A percentile compares a stretch with the other conserved stretches of the same genome.
phyloP scores from a whole-genome alignment of 1,140 invertebrate genomes.

The Drosophila gunungcola region DNA sequence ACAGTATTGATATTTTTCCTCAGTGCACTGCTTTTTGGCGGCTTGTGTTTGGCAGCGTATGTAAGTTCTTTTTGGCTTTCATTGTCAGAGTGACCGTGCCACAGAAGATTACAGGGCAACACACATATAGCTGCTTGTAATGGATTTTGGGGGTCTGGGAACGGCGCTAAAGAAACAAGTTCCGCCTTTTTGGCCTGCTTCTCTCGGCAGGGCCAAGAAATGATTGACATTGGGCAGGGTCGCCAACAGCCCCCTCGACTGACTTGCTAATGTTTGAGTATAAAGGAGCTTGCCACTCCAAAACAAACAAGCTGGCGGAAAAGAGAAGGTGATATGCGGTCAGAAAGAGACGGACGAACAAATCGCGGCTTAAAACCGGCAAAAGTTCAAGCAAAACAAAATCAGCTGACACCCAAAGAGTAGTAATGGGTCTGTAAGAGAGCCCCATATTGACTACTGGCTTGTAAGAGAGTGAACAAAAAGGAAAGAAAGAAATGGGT shows the following conservation, averaged over 20 bases:
- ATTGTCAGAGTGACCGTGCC: slow-evolving; percentile 54
- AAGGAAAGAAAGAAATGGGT: slow-evolving; percentile 8
- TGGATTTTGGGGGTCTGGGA: slow-evolving; percentile 30
- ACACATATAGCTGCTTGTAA: slow-evolving; percentile 61
- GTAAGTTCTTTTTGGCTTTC: slow-evolving; percentile 35
- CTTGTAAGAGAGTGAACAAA: slow-evolving; percentile 12
- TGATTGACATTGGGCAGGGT: slow-evolving; percentile 80
- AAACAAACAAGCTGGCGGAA: slow-evolving; percentile 42
- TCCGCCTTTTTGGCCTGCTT: slow-evolving; percentile 71
- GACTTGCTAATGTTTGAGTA: slow-evolving; percentile 65
- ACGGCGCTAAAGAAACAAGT: slow-evolving; percentile 37
- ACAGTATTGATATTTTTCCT: background rate
- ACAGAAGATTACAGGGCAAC: slow-evolving; percentile 33
- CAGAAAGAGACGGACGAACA: slow-evolving; percentile 6
- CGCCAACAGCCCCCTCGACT: slow-evolving; percentile 42
- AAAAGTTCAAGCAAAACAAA: slow-evolving; percentile 84
- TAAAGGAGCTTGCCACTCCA: slow-evolving; percentile 21
- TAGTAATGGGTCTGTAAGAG: slow-evolving; percentile 10
- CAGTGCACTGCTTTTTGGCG: slow-evolving; percentile 21
- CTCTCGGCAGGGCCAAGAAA: slow-evolving; percentile 57
- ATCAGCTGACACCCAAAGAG: slow-evolving; percentile 67
- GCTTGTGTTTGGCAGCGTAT: slow-evolving; percentile 5
- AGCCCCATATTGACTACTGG: background rate
- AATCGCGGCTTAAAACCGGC: slow-evolving; percentile 60
- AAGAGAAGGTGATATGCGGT: background rate